Base-by-base conservation (phyloP, 2,113 vertebrate genomes). In the Noctilio leporinus region DNA sequence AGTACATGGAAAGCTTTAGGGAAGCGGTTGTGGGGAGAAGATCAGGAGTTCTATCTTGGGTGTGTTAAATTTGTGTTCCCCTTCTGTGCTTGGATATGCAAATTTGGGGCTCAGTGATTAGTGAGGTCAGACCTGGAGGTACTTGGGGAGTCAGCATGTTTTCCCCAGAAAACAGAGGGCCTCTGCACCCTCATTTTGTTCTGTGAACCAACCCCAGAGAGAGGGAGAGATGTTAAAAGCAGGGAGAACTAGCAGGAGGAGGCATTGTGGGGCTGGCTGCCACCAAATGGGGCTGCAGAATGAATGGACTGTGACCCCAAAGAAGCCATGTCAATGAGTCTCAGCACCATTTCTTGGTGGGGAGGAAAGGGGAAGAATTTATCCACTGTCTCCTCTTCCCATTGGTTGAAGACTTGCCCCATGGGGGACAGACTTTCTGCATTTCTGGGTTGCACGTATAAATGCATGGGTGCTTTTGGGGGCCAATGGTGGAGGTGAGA, bases 191-290 rank as follows among this genome's bases (percentile, higher is more conserved):
- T 69, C 17, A 22, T 57, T 55, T 47, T 40, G 45, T 47, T 40
- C 33, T 14, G 75, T 28, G 65, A 40, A 38, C 22, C 49, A 19
- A n/a, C 28, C 35, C 57, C 47, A 38, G 62, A 70, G n/a, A 45
- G 67, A 40, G 20, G 26, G 45, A 43, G 43, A 11, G 15, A 55
- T 24, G 49, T 69, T 0, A 1, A 59, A 38, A 47, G 59, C 38
- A 78, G 24, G 16, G 38, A 45, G 28, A 49, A 43, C 10, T 19
- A 7, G 19, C 84, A n/a, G 53, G 15, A 43, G 64, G 28, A 10
- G 14, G 38, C 4, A 0, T 26, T 35, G 6, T 5, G 17, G 35
- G 57, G 24, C 1, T 49, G 40, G 40, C n/a, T 1, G 6, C 84
- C 20, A 10, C 43, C 22, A 33, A 47, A 6, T 4, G 53, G 19